Evolutionary conservation across 1,140 invertebrate genomes (phyloP), one percentile per base, ranked within the genome.

Genomic region (Drosophila oshimai): DNA sequence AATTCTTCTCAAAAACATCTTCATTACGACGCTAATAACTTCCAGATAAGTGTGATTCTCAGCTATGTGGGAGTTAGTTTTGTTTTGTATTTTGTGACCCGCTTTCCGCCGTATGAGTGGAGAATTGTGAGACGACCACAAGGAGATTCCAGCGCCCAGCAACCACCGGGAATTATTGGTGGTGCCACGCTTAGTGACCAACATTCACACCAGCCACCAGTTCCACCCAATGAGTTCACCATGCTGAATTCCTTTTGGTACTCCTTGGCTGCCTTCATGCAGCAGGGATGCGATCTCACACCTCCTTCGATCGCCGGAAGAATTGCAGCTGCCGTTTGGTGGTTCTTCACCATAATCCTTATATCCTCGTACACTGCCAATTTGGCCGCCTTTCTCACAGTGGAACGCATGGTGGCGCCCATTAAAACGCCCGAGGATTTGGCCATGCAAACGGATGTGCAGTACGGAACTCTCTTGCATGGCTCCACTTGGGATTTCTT

Each of bases 361-460:
- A 98, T 99, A 60, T 99, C 98, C 24, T 99, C 98, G 4, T 99
- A 99, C 91, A 99, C 98, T 6, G 98, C 98, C 33, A 99, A 99
- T 91, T 93, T 99, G 54, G 98, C 98, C 1, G 98, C 98, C 3
- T 99, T 99, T 92, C 94, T 98, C 37, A 99, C 97, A 0, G 96
- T 99, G n/a, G 97, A 98, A 91, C 93, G 97, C 50, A 98, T 99
- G 95, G 95, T 98, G 0, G 95, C 97, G 3, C 97, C 97, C 1
- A 98, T 99, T 49, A 98, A 98, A 91, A 97, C 96, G 3, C 95
- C 97, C 5, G 97, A 99, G 90, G 98, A 99, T 92, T 92, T 99
- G n/a, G 95, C 97, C 7, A 95, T 96, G 31, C 98, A 99, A 92
- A 98, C 96, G 4, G 97, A 99, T 92, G 98, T 99, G 4, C 95